Percentiles rank a stretch among this genome's conserved stretches.
These are phyloP conservation scores for Drosophila neocordata DNA, from an alignment of 1,140 invertebrate genomes.

Conservation along the genomic window DNA sequence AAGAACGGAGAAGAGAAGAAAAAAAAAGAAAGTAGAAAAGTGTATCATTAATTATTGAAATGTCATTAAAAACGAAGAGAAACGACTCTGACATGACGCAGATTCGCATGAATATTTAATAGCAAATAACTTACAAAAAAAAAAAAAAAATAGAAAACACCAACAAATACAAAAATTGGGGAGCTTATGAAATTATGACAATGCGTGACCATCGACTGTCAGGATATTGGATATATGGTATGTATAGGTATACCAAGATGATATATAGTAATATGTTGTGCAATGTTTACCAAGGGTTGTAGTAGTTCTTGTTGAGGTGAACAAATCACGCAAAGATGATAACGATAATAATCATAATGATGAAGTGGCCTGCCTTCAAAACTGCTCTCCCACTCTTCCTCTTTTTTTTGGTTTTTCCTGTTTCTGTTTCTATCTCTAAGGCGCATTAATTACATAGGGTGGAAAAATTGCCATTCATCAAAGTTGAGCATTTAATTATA, in stretches of 20 bases:
- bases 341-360: conserved; percentile 41
- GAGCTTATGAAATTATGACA: conserved; percentile 64
- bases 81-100: conserved; percentile 61
- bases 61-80: conserved; percentile 71
- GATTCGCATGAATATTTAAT: conserved; percentile 81
- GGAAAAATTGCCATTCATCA: conserved; percentile 71
- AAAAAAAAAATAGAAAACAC: neutral
- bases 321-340: conserved; percentile 69
- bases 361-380: conserved; percentile 34
- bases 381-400: neutral
- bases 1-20: conserved; percentile 49
- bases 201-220: conserved; percentile 76
- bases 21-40: conserved; percentile 48
- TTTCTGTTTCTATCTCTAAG: conserved; percentile 30
- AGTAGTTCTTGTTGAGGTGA: conserved; percentile 34
- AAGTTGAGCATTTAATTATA: conserved; percentile 70
- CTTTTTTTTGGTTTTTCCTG: neutral
- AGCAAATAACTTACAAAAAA: conserved; percentile 48
- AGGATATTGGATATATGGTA: conserved; percentile 48
- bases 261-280: conserved; percentile 10
- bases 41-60: conserved; percentile 76
- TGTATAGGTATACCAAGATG: neutral
- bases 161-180: neutral
- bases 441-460: conserved; percentile 71
- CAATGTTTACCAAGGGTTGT: neutral